These are phyloP conservation scores for Phaonia tiefii DNA, from an alignment of 2,888 invertebrate genomes.

Conservation along the genomic window DNA sequence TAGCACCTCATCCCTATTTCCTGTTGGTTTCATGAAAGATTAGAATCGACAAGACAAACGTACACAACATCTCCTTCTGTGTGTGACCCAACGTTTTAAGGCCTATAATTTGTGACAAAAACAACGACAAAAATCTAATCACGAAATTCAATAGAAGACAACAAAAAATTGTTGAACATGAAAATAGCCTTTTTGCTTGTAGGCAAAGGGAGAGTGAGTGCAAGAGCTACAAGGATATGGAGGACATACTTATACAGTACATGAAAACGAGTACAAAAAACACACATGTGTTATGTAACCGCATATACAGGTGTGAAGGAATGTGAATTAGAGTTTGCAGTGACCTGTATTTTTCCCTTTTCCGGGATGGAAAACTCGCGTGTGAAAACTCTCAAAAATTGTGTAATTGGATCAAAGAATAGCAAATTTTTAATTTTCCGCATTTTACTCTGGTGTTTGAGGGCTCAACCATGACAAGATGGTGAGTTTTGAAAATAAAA, in stretches of 20 bases:
- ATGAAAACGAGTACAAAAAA: too few relatives aligned
- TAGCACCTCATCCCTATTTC: background rate
- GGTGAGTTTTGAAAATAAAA: too few relatives aligned
- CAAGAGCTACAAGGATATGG: too few relatives aligned
- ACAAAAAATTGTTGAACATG: constrained; percentile 30
- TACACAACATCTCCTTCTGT: background rate
- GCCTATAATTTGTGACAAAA: constrained; percentile 28
- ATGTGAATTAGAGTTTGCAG: background rate
- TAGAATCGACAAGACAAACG: constrained; percentile 6
- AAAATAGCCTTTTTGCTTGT: constrained; percentile 39
- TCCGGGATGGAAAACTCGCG: too few relatives aligned
- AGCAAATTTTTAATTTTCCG: too few relatives aligned
- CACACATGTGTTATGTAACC: too few relatives aligned
- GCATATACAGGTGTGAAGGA: background rate
- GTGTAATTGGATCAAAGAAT: too few relatives aligned
- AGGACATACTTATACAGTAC: too few relatives aligned
- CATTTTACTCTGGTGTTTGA: too few relatives aligned
- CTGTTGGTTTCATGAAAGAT: constrained; percentile 7
- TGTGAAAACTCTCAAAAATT: too few relatives aligned
- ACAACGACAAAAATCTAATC: constrained; percentile 28
- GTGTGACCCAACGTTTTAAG: constrained; percentile 5
- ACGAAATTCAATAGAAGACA: constrained; percentile 33
- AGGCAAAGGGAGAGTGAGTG: background rate
- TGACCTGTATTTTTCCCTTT: too few relatives aligned
- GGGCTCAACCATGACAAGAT: too few relatives aligned